Evolutionary conservation across 2,113 vertebrate genomes (phyloP), one percentile per base, ranked within the genome.

Genomic region (Variabilichromis moorii): DNA sequence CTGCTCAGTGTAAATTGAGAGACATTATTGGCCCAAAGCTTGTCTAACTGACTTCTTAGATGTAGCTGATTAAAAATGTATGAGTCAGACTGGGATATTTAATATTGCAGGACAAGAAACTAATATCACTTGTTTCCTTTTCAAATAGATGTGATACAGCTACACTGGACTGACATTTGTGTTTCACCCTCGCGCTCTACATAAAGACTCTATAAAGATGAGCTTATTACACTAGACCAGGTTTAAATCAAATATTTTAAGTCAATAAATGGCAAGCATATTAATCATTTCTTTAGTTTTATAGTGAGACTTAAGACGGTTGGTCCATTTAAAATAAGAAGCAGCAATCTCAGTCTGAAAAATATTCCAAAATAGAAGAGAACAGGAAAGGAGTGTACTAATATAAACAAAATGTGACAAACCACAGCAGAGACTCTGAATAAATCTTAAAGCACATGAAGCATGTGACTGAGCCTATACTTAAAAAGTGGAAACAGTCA

Each of bases 41-140:
- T 90, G 85, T 91, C 73, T 87, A 78, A 81, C 83, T 86, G 86
- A 85, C 82, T 90, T 87, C 85, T 88, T 83, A 12, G 86, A 81
- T 90, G 89, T 86, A 89, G 35, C 78, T 88, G 8, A 93, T 93
- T 92, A 90, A 94, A 90, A 84, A 91, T 93, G 26, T 55, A 92
- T 84, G 83, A 90, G 24, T 37, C 53, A 57, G 50, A 73, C 14
- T 73, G 31, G 42, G 28, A 47, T 90, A 86, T 87, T 86, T 86
- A 90, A 87, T 91, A 90, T 80, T 86, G 42, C 45, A 79, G 80
- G 17, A 40, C 8, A 35, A 55, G 40, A 90, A 87, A 73, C 37
- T 78, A 76, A 83, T 81, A 71, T 84, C 28, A 28, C n/a, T 88
- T 53, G 71, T 84, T 83, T 87, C 16, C 50, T 71, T 57, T 28